phyloP scores from a whole-genome alignment of 1,140 invertebrate species.

The Cotesia glomerata region DNA sequence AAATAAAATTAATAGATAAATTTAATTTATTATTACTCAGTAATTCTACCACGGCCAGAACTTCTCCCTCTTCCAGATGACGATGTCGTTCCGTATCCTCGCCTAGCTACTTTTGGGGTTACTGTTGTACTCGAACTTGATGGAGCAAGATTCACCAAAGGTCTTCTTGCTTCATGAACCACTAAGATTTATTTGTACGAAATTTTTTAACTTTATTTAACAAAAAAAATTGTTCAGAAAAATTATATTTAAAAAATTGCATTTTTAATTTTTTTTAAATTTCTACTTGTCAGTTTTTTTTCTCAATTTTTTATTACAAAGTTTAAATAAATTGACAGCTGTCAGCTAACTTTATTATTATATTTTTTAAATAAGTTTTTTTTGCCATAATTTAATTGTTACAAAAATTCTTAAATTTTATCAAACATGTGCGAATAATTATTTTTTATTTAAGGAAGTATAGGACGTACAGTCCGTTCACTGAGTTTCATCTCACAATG shows the following conservation, averaged over 20 bases:
- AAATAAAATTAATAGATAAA: neutral
- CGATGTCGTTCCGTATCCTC: neutral
- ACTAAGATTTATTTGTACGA: neutral
- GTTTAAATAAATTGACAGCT: too few species aligned
- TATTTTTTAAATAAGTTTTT: too few species aligned
- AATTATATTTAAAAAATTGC: too few species aligned
- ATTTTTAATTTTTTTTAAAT: neutral
- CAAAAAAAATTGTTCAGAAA: neutral
- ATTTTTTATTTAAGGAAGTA: too few species aligned
- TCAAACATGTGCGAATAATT: neutral
- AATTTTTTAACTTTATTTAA: too few species aligned
- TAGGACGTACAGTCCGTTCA: too few species aligned
- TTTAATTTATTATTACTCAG: neutral
- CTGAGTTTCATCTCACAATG: too few species aligned
- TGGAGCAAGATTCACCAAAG: neutral
- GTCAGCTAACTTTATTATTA: neutral
- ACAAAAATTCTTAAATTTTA: too few species aligned
- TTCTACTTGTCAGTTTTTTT: neutral
- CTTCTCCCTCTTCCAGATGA: neutral
- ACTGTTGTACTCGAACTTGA: slow-evolving; percentile 5
- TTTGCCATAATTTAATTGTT: too few species aligned
- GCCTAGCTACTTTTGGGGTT: neutral
- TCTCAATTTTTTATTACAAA: too few species aligned
- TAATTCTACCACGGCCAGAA: neutral
- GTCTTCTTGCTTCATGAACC: neutral